These are phyloP conservation scores for Drosophila mauritiana DNA, from an alignment of 1,140 invertebrate species.

Conservation along the genomic window DNA sequence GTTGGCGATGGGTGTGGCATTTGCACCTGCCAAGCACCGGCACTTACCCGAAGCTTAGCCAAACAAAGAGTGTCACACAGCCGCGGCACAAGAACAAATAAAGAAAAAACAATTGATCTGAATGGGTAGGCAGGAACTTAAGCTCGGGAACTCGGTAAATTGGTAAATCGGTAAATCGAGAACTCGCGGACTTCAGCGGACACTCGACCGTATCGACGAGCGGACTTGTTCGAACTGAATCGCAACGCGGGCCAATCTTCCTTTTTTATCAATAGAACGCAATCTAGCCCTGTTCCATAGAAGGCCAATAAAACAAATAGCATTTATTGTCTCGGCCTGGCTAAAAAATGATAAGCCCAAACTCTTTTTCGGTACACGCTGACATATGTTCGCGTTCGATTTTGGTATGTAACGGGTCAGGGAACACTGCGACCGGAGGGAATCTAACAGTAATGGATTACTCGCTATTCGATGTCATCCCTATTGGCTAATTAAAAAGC, in stretches of 20 bases:
- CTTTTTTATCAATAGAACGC: conserved; percentile 36
- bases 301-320: conserved; percentile 38
- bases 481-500: conserved; percentile 13
- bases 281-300: conserved; percentile 20
- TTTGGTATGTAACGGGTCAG: conserved; percentile 2
- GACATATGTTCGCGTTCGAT: conserved; percentile 22
- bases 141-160: not conserved
- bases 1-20: conserved; percentile 1
- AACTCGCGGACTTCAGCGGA: conserved; percentile 9
- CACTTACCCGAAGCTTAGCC: conserved; percentile 34
- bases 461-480: not conserved
- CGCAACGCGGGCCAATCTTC: conserved; percentile 24
- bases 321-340: conserved; percentile 41
- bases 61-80: conserved; percentile 17
- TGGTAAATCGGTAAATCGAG: not conserved
- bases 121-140: conserved; percentile 7
- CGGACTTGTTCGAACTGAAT: conserved; percentile 39
- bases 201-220: conserved; percentile 34
- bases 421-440: conserved; percentile 7
- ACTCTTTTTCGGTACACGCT: conserved; percentile 3
- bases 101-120: conserved; percentile 9
- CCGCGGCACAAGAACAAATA: conserved; percentile 26
- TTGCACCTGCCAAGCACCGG: conserved; percentile 17
- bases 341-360: conserved; percentile 37
- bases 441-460: conserved; percentile 9